These are phyloP conservation scores for Cryptosula pallasiana DNA, from an alignment of 2,888 invertebrate species.

Conservation along the genomic window DNA sequence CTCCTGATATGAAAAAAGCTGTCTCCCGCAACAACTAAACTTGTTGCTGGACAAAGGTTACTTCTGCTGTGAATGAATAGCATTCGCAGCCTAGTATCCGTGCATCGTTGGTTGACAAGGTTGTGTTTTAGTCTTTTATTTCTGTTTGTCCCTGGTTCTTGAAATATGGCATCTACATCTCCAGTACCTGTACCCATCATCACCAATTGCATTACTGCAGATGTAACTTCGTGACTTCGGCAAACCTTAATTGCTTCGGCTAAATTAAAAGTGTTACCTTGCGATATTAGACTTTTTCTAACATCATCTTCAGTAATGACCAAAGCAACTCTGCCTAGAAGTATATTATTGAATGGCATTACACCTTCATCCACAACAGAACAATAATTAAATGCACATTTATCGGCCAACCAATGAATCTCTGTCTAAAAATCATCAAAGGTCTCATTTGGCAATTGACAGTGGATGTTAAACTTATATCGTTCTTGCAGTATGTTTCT, in stretches of 20 bases:
- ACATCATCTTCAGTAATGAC: neutral
- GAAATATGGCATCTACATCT: neutral
- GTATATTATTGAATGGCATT: neutral
- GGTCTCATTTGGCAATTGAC: neutral
- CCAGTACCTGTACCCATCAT: neutral
- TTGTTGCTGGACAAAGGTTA: no score
- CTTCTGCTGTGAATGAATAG: no score
- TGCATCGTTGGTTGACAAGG: no score
- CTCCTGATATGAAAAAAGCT: no score
- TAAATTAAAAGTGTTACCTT: neutral
- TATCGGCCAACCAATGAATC: neutral
- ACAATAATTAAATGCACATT: neutral
- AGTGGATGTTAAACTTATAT: neutral
- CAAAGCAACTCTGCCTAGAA: neutral
- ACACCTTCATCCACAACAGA: neutral
- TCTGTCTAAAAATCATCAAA: constrained; percentile 6
- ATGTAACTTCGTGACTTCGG: neutral
- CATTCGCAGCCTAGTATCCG: no score
- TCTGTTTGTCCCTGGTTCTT: neutral
- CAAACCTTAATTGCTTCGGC: neutral
- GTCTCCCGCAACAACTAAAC: no score
- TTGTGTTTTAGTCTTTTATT: neutral
- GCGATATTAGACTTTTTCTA: neutral
- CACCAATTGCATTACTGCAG: neutral
- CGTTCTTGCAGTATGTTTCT: neutral